Evolutionary conservation across 2,797 vertebrate genomes (phyloP).

Genomic region (Pagetopsis macropterus): DNA sequence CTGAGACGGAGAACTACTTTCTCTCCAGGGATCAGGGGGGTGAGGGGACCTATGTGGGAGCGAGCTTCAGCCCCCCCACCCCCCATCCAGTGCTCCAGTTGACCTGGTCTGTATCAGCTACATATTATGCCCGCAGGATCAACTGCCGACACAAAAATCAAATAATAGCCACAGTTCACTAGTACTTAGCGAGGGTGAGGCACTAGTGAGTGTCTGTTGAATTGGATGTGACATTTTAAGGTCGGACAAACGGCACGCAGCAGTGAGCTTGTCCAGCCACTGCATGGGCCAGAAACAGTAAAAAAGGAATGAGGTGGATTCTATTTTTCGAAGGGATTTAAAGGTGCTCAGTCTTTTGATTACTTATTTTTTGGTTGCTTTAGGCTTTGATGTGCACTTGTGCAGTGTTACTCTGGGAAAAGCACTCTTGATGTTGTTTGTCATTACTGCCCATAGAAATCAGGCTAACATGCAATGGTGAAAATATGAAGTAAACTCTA

Average conservation of each 20-base stretch:
- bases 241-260: constrained; percentile 60
- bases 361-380: constrained; percentile 5
- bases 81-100: constrained; percentile 32
- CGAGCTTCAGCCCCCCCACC: constrained; percentile 46
- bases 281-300: constrained; percentile 24
- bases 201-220: constrained; percentile 55
- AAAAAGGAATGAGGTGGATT: constrained; percentile 19
- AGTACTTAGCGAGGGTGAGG: constrained; percentile 51
- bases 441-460: constrained; percentile 59
- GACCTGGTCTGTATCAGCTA: constrained; percentile 59
- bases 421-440: constrained; percentile 56
- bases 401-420: constrained; percentile 47
- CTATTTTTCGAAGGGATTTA: constrained; percentile 32
- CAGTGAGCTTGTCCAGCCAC: constrained; percentile 24
- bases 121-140: constrained; percentile 62
- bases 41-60: constrained; percentile 37
- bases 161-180: constrained; percentile 68
- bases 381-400: constrained; percentile 51
- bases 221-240: constrained; percentile 77
- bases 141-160: constrained; percentile 71
- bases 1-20: constrained; percentile 13
- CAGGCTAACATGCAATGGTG: constrained; percentile 34
- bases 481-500: constrained; percentile 16
- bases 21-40: constrained; percentile 17
- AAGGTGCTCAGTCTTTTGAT: constrained; percentile 14